phyloP scores from a whole-genome alignment of 2,888 invertebrate species.

The Byasa hedistus region DNA sequence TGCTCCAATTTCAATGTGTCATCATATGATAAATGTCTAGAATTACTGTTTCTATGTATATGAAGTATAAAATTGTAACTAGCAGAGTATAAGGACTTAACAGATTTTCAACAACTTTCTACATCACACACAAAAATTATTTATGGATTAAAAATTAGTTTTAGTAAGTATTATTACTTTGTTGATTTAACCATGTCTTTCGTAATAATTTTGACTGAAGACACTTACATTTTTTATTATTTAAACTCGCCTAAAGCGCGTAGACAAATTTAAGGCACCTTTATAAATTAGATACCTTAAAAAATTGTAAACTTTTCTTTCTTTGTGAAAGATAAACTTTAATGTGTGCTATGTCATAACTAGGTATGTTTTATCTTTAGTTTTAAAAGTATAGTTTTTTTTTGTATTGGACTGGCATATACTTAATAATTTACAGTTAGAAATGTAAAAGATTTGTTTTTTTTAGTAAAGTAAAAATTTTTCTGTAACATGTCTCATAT shows the following conservation, averaged over 20 bases:
- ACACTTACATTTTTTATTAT: too few relatives aligned
- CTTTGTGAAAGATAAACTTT: too few relatives aligned
- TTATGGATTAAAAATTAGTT: too few relatives aligned
- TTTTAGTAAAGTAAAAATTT: background rate
- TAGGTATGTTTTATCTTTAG: background rate
- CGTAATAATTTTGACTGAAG: too few relatives aligned
- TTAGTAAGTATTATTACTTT: too few relatives aligned
- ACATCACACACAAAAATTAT: background rate
- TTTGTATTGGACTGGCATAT: background rate
- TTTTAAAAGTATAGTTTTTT: background rate
- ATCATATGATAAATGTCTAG: background rate
- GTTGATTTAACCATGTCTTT: too few relatives aligned
- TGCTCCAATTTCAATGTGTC: background rate
- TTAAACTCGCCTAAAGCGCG: too few relatives aligned
- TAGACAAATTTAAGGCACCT: too few relatives aligned
- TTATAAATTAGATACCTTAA: too few relatives aligned
- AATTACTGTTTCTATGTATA: background rate
- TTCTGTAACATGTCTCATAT: background rate
- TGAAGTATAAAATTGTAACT: background rate
- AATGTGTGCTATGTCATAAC: too few relatives aligned
- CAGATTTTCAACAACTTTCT: background rate
- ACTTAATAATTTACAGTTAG: background rate
- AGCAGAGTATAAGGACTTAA: background rate
- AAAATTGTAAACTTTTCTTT: too few relatives aligned
- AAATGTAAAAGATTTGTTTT: constrained; percentile 1